Evolutionary conservation across 1,140 invertebrate genomes (phyloP), one percentile per base, ranked within the genome.

Genomic region (Procambarus virginalis): DNA sequence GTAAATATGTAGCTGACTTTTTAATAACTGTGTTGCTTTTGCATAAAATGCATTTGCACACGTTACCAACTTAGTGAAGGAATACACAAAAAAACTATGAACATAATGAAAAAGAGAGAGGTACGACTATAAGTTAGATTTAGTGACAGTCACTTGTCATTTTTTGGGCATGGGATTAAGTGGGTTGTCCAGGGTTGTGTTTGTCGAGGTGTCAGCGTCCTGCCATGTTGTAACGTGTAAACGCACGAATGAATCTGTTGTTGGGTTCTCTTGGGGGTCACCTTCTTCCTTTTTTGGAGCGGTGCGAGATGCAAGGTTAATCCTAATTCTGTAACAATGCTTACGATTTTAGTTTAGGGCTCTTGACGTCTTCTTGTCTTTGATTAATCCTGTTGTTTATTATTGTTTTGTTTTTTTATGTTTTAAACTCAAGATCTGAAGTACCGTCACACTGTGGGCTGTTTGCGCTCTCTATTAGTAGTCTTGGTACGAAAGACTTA

Each of bases 171-270:
- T 34, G 48, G 75, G 14, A 55, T 89, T 49, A 48, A 79, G 64
- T 77, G 55, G 81, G 76, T 89, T 89, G 88, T 84, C 81, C 55
- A 79, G 87, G 88, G 88, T 89, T 89, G 88, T 89, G 81, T 84
- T 34, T 77, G 55, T 75, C 58, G 68, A 60, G 4, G 55, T 77
- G 70, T 89, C 82, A 64, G 68, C 51, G 55, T 89, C 79, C 81
- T 83, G 22, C 55, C 81, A 84, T 64, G 64, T 58, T 48, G 34
- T 34, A 68, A 78, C 6, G 49, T 77, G 34, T 88, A 60, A 20
- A 14, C 70, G 85, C 70, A 34, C 70, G 75, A 58, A 46, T 84
- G 58, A 78, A 46, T 64, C n/a, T 78, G 9, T 60, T 75, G 46
- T n/a, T 77, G 1, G 60, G 70, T 70, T 70, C 14, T 84, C 22